phyloP scores from a whole-genome alignment of 2,113 vertebrate genomes.

The Uropsilus gracilis region DNA sequence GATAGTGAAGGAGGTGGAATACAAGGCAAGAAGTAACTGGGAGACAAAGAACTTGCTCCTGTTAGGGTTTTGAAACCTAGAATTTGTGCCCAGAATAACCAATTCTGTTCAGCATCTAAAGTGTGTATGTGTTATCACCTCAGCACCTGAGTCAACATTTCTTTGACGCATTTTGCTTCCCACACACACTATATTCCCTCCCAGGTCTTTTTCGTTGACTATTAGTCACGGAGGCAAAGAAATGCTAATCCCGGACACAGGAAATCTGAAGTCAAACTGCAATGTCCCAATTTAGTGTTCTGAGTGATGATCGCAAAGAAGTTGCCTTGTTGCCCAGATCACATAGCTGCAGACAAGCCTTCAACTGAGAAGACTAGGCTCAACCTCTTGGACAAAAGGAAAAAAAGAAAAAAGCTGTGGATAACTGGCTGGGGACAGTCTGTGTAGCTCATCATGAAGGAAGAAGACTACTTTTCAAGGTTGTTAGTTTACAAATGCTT shows the following conservation, averaged over 20 bases:
- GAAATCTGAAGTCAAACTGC: not conserved
- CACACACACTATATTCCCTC: not conserved
- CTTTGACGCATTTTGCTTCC: not conserved
- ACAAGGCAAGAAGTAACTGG: not conserved
- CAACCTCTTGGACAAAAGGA: not conserved
- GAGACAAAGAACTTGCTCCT: not conserved
- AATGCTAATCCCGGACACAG: not conserved
- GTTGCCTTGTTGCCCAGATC: not conserved
- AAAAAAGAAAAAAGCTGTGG: not conserved
- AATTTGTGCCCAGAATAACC: not conserved
- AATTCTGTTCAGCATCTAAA: not conserved
- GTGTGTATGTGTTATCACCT: not conserved
- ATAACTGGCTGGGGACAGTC: not conserved
- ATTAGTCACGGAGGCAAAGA: not conserved
- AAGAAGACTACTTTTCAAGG: not conserved
- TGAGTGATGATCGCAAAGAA: not conserved
- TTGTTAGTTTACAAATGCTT: not conserved
- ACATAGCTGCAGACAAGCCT: not conserved
- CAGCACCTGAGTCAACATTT: not conserved
- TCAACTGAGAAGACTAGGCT: not conserved
- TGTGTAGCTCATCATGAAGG: not conserved
- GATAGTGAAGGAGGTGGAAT: not conserved
- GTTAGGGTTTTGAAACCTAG: too few species aligned
- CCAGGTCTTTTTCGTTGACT: not conserved
- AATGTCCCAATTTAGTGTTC: not conserved